phyloP scores from a whole-genome alignment of 2,113 vertebrate species.

The Gyps fulvus region DNA sequence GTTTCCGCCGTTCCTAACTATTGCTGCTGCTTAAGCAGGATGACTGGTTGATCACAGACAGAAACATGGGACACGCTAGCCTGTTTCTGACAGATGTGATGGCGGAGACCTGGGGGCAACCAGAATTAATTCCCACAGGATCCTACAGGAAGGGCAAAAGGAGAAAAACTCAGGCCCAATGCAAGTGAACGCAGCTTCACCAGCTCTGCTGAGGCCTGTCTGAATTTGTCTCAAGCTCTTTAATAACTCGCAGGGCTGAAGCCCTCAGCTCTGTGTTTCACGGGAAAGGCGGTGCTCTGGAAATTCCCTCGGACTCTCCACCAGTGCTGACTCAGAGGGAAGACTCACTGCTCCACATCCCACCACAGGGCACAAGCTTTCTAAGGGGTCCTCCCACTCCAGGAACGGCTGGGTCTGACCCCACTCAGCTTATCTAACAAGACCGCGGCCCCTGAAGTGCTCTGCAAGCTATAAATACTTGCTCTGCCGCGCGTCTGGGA shows the following conservation, averaged over 20 bases:
- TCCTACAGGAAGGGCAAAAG: neutral
- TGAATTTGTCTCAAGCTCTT: conserved; percentile 45
- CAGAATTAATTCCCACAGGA: neutral
- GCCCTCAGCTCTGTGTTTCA: neutral
- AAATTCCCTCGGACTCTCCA: conserved; percentile 45
- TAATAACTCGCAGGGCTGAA: neutral
- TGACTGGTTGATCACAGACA: neutral
- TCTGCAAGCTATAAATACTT: conserved; percentile 31
- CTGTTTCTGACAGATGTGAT: neutral
- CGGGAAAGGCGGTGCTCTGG: neutral
- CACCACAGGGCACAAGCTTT: neutral
- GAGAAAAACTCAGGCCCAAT: neutral
- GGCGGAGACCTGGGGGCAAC: neutral
- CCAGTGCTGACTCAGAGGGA: conserved; percentile 43
- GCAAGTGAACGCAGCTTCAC: neutral
- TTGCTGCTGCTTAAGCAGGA: neutral
- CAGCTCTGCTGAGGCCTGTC: conserved; percentile 36
- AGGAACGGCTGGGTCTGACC: neutral
- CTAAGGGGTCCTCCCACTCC: neutral
- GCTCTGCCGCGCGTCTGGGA: neutral
- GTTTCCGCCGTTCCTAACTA: neutral
- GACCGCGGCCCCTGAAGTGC: neutral
- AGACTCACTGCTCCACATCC: neutral
- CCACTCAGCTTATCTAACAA: conserved; percentile 36
- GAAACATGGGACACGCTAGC: neutral